A percentile compares a stretch with the other conserved stretches of the same genome.
Conservation (phyloP, 2,797 vertebrate genomes). For the Valencia hispanica region DNA sequence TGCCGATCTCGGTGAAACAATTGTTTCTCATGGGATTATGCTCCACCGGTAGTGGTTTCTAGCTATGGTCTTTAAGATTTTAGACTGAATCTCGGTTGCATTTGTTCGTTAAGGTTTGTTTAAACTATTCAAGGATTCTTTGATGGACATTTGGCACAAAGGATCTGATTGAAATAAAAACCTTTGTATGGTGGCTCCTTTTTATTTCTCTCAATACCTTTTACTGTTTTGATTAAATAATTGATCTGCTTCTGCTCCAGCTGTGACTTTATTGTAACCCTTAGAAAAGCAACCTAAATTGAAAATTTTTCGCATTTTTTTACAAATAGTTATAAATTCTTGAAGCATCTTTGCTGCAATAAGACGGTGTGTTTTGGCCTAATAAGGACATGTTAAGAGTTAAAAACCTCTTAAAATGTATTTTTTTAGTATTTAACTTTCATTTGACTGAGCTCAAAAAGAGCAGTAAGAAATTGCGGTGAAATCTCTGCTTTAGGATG, state of each 20-base stretch:
- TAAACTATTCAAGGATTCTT: not conserved
- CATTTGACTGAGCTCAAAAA: not conserved
- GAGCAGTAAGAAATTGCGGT: slow-evolving; percentile 1
- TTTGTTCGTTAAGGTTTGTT: not conserved
- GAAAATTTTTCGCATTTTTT: not conserved
- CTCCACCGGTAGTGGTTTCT: not conserved
- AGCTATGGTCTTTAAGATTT: not conserved
- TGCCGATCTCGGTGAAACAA: not conserved
- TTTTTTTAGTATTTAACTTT: not conserved
- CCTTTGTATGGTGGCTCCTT: not conserved
- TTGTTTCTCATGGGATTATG: not conserved
- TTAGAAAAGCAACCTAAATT: not conserved
- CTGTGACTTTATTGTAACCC: not conserved
- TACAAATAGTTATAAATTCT: not conserved
- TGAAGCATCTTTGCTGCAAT: not conserved
- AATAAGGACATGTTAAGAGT: not conserved
- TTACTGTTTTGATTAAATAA: not conserved
- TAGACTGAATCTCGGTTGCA: not conserved
- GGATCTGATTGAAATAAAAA: not conserved
- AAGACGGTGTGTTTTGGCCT: not conserved
- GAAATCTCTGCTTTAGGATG: slow-evolving; percentile 33
- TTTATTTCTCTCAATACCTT: no score
- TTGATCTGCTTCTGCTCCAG: not conserved
- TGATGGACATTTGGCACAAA: not conserved
- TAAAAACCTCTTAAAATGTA: not conserved